Percentiles rank a stretch among this genome's conserved stretches.
phyloP scores from a whole-genome alignment of 1,140 invertebrate genomes.

The Pogonus chalceus region DNA sequence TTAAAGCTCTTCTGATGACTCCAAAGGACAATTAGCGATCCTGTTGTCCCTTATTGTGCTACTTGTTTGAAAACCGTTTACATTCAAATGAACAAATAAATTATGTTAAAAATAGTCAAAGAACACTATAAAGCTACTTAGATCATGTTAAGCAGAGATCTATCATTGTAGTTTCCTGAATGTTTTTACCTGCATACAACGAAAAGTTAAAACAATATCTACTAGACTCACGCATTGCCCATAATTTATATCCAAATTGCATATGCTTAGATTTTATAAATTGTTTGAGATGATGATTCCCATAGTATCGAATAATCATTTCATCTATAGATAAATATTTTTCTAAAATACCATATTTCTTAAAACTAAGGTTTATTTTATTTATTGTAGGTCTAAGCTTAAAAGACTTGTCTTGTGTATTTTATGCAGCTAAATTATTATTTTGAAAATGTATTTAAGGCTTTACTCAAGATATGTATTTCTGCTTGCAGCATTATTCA shows the following conservation, averaged over 20 bases:
- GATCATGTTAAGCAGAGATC: conserved; percentile 18
- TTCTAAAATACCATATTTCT: conserved; percentile 17
- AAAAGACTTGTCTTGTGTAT: too few species aligned
- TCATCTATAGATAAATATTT: conserved; percentile 34
- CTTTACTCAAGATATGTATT: too few species aligned
- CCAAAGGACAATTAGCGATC: conserved; percentile 16
- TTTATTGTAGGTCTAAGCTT: too few species aligned
- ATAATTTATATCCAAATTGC: conserved; percentile 33
- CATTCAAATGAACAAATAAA: conserved; percentile 23
- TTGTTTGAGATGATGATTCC: conserved; percentile 31
- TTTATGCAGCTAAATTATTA: too few species aligned
- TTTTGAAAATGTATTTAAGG: too few species aligned
- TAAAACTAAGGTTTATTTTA: too few species aligned
- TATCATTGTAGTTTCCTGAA: background rate
- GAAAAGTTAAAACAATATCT: conserved; percentile 17
- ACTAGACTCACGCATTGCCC: conserved; percentile 17
- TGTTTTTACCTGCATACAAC: conserved; percentile 15
- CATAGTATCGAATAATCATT: conserved; percentile 31
- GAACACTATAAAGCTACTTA: too few species aligned
- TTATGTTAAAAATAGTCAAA: conserved; percentile 29
- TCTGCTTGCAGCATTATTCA: too few species aligned
- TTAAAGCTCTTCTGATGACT: conserved; percentile 13
- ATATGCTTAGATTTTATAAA: conserved; percentile 32
- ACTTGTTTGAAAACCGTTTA: conserved; percentile 24
- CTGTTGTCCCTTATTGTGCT: conserved; percentile 22